phyloP scores from a whole-genome alignment of 2,797 vertebrate genomes.

The Emydoidea blandingii region DNA sequence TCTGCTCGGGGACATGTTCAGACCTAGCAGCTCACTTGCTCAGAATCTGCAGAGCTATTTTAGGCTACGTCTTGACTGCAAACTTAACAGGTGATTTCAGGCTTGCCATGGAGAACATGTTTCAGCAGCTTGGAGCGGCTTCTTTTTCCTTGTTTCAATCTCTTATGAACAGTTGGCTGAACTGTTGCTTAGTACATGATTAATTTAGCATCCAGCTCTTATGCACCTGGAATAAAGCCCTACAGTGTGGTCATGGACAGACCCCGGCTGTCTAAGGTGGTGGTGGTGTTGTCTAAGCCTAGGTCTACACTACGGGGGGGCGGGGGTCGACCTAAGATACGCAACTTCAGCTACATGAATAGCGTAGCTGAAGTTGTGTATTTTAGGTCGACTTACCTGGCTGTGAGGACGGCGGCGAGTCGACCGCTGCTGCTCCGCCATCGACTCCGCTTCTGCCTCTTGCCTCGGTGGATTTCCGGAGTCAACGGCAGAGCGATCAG shows the following conservation, averaged over 20 bases:
- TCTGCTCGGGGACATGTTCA: not conserved
- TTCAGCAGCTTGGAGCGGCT: not conserved
- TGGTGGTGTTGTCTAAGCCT: not conserved
- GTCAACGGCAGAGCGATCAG: no score
- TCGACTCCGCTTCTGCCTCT: no score
- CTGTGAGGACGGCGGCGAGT: no score
- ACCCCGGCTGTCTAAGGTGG: not conserved
- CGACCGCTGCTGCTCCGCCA: no score
- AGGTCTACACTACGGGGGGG: no score
- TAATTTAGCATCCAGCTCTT: not conserved
- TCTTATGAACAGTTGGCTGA: not conserved
- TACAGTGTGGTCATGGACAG: not conserved
- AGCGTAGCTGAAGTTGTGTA: no score
- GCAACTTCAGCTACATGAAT: no score
- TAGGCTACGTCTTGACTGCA: not conserved
- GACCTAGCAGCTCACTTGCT: not conserved
- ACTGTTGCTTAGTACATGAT: not conserved
- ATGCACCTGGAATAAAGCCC: not conserved
- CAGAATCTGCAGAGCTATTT: not conserved
- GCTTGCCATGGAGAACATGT: not conserved
- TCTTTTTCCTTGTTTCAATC: not conserved
- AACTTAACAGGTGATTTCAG: constrained; percentile 50
- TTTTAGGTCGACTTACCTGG: no score
- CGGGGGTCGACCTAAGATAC: no score
- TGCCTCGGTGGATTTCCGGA: no score